A percentile compares a stretch with the other conserved stretches of the same genome.
Conservation (phyloP, 1,140 invertebrate species). For the Chelonus insularis region DNA sequence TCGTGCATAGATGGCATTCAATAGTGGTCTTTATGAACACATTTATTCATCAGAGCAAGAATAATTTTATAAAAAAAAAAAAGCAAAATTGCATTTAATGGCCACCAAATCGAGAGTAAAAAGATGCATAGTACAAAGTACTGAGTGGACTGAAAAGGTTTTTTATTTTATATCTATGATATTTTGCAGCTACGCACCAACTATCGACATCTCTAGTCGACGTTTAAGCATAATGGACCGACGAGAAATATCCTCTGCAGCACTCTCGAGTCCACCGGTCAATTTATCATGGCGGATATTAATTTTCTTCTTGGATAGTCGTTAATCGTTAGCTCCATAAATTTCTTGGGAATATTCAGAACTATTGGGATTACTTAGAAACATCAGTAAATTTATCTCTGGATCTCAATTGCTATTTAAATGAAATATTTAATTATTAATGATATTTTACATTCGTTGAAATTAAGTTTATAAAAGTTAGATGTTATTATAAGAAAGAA, state of each 20-base stretch:
- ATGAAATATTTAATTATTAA: too few species aligned
- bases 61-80: too few species aligned
- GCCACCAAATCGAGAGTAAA: not conserved
- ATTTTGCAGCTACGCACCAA: constrained; percentile 7
- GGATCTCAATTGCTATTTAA: too few species aligned
- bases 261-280: constrained; percentile 21
- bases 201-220: constrained; percentile 17
- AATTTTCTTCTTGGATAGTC: constrained; percentile 29
- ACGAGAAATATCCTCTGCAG: constrained; percentile 20
- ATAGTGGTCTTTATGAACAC: too few species aligned
- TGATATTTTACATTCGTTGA: too few species aligned
- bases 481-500: too few species aligned
- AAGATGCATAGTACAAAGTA: not conserved
- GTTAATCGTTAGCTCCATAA: constrained; percentile 25
- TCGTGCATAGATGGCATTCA: too few species aligned
- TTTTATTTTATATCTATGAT: not conserved
- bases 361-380: not conserved
- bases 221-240: constrained; percentile 9
- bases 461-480: too few species aligned
- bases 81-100: too few species aligned
- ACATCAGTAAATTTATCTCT: not conserved
- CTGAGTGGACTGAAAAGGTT: not conserved
- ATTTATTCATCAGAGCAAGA: too few species aligned
- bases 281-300: constrained; percentile 31
- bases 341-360: not conserved